Percentiles rank a stretch among this genome's conserved stretches.
Conservation (phyloP, 2,113 vertebrate species). For the Probosciger aterrimus region DNA sequence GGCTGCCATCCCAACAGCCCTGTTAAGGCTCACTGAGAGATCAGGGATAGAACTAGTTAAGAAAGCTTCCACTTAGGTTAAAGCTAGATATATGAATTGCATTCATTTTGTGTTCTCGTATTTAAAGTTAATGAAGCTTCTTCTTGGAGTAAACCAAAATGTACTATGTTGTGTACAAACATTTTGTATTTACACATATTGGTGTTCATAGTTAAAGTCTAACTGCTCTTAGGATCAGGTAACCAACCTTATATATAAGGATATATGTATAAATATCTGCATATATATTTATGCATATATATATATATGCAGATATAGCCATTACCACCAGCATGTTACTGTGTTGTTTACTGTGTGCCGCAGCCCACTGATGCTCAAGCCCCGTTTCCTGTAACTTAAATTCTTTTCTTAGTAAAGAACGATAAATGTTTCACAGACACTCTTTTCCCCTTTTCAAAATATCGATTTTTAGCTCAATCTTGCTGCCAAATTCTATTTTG, state of each 20-base stretch:
- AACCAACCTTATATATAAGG: background rate
- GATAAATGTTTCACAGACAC: background rate
- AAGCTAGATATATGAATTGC: background rate
- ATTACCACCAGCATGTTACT: rapidly evolving
- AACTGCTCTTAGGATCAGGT: background rate
- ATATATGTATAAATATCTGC: background rate
- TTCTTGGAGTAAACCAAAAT: background rate
- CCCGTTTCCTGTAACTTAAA: background rate
- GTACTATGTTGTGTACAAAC: background rate
- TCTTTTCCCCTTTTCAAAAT: background rate
- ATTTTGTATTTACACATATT: background rate
- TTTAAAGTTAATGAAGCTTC: background rate
- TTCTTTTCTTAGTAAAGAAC: background rate
- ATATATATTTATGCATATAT: background rate
- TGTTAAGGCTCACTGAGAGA: background rate
- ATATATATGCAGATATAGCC: background rate
- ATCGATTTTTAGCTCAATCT: background rate
- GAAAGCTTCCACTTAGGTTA: background rate
- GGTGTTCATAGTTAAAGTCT: background rate
- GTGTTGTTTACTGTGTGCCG: background rate
- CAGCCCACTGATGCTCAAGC: background rate
- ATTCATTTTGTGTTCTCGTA: too few species aligned
- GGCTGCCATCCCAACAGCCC: constrained; percentile 6
- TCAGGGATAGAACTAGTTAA: background rate
- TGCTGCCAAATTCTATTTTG: background rate